Evolutionary conservation across 2,797 vertebrate genomes (phyloP).

Genomic region (Acanthurus lineatus): DNA sequence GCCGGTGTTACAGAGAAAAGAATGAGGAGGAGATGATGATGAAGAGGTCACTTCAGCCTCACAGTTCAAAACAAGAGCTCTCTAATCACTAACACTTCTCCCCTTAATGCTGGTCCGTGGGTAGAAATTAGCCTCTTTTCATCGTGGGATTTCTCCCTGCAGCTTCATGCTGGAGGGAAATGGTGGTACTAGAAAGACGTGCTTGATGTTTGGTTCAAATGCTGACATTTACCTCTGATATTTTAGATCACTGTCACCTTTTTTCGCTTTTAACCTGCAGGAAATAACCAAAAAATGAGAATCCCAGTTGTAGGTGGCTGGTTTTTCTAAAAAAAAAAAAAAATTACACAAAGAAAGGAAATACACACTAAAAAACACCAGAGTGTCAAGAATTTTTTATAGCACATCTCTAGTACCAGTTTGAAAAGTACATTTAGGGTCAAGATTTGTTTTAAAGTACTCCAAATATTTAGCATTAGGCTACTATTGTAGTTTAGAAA

Average conservation of each 20-base stretch:
- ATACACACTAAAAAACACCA: neutral
- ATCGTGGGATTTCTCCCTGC: neutral
- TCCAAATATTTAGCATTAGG: neutral
- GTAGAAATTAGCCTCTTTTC: slow-evolving; percentile 21
- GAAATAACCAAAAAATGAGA: neutral
- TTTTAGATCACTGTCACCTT: neutral
- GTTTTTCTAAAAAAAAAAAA: neutral
- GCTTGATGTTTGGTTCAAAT: neutral
- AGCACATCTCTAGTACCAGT: neutral
- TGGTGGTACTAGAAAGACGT: neutral
- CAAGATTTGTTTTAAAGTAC: neutral
- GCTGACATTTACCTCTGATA: neutral
- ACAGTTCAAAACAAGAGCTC: slow-evolving; percentile 40
- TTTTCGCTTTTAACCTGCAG: neutral
- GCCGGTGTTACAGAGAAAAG: neutral
- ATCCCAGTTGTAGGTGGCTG: neutral
- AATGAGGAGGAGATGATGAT: slow-evolving; percentile 15
- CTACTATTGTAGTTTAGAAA: neutral
- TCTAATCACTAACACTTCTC: slow-evolving; percentile 25
- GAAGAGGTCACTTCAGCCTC: slow-evolving; percentile 49
- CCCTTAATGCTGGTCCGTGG: slow-evolving; percentile 11
- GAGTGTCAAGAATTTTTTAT: neutral
- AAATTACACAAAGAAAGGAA: neutral
- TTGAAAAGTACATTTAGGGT: neutral
- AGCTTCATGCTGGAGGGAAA: neutral